A percentile compares a stretch with the other conserved stretches of the same genome.
These are phyloP conservation scores for Heliconius hortense DNA, from an alignment of 2,888 invertebrate genomes.

Conservation along the genomic window DNA sequence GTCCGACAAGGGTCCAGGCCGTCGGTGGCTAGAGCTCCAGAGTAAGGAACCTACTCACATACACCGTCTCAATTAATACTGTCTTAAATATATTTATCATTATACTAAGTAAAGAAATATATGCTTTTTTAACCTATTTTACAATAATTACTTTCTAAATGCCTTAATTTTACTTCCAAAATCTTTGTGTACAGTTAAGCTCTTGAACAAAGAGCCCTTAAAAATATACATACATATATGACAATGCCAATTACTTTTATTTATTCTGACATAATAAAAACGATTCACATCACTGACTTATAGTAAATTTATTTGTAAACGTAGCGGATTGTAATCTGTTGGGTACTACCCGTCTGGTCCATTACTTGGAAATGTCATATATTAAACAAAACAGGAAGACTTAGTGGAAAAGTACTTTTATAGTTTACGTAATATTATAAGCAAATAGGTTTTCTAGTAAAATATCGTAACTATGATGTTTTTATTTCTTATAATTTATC, in stretches of 20 bases:
- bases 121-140: not conserved
- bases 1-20: too few relatives aligned
- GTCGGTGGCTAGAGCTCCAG: too few relatives aligned
- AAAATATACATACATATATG: not conserved
- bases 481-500: conserved; percentile 6
- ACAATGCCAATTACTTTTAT: not conserved
- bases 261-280: not conserved
- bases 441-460: not conserved
- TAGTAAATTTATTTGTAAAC: too few relatives aligned
- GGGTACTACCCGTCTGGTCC: not conserved
- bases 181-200: not conserved
- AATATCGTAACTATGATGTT: not conserved
- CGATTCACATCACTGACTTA: not conserved
- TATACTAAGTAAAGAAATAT: not conserved
- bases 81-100: not conserved
- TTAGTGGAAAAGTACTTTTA: not conserved
- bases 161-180: not conserved
- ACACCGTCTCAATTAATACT: too few relatives aligned
- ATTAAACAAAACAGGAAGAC: not conserved
- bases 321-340: not conserved
- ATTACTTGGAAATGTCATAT: not conserved
- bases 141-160: not conserved
- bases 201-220: not conserved
- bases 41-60: too few relatives aligned
- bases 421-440: conserved; percentile 8